These are phyloP conservation scores for Ganaspis brasiliensis DNA, from an alignment of 2,888 invertebrate genomes.

Conservation along the genomic window DNA sequence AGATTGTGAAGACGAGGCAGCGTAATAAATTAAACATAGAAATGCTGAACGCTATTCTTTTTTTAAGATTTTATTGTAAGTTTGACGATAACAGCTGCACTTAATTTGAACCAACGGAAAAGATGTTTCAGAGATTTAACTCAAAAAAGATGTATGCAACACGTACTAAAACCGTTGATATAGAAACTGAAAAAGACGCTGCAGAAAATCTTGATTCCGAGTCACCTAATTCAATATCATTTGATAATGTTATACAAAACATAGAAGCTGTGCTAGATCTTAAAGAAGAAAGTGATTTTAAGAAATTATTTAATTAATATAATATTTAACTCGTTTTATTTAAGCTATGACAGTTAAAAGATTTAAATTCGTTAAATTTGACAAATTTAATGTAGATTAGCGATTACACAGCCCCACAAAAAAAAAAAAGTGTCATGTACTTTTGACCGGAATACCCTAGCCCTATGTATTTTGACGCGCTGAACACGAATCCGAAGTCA, in stretches of 20 bases:
- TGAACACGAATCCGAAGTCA: no score
- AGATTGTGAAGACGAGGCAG: neutral
- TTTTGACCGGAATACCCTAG: no score
- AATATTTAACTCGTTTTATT: no score
- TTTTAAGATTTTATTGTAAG: neutral
- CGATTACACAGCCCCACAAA: no score
- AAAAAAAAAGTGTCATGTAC: no score
- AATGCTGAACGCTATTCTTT: neutral
- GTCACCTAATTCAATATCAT: slow-evolving; percentile 2
- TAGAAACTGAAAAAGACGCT: neutral
- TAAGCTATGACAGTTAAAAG: no score
- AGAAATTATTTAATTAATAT: neutral
- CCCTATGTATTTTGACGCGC: no score
- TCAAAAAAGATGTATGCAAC: neutral
- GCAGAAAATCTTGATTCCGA: no score
- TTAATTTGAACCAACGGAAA: neutral
- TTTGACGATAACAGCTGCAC: neutral
- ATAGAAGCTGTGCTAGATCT: slow-evolving; percentile 3
- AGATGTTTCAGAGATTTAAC: neutral
- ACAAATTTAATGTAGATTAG: no score
- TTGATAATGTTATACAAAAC: neutral
- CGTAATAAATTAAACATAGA: neutral
- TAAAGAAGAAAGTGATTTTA: neutral
- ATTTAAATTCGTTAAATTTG: no score
- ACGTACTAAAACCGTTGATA: neutral